Base-by-base conservation (phyloP, 2,797 vertebrate genomes). In the Epinephelus awoara region DNA sequence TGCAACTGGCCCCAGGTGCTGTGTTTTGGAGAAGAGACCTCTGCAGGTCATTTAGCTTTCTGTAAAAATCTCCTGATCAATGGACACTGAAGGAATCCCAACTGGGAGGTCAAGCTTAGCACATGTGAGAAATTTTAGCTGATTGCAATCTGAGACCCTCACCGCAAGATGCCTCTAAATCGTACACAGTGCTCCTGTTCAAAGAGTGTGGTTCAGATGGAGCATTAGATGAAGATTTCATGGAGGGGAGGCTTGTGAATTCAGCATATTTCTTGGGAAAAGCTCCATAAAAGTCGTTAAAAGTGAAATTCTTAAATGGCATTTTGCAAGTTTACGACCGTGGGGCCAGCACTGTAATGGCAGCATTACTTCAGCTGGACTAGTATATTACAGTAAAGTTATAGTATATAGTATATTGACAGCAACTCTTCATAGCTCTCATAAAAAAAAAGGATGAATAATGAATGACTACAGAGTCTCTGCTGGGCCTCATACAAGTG, bases 401-500 rank as follows among this genome's bases (percentile, higher is more conserved):
- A 2, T 46, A 38, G 11, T n/a, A n/a, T 21, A 9, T 34, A 34
- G 34, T 34, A 34, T 34, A 56, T 5, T 6, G 7, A 50, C 62
- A 71, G 19, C n/a, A 50, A 23, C 4, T 34, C 34, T 34, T 34
- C 47, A 38, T 44, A 19, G 4, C 17, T 42, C 1, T 10, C 21
- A 23, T 51, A 23, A 29, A 51, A 19, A 19, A 75, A 27, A 19
- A 1, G 3, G n/a, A 58, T 64, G 40, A 72, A 77, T 77, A 56
- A 52, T 55, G 19, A 72, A 72, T 52, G 15, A 80, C 67, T 18
- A 46, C 15, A 69, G 42, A 14, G 11, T 13, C 19, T 15, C 13
- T 42, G 40, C 19, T 76, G 59, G 58, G 67, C 50, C 77, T 89
- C 44, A 42, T 77, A 75, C n/a, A 61, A 63, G 58, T 52, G 63